phyloP scores from a whole-genome alignment of 2,113 vertebrate species.

The Balaenoptera acutorostrata region DNA sequence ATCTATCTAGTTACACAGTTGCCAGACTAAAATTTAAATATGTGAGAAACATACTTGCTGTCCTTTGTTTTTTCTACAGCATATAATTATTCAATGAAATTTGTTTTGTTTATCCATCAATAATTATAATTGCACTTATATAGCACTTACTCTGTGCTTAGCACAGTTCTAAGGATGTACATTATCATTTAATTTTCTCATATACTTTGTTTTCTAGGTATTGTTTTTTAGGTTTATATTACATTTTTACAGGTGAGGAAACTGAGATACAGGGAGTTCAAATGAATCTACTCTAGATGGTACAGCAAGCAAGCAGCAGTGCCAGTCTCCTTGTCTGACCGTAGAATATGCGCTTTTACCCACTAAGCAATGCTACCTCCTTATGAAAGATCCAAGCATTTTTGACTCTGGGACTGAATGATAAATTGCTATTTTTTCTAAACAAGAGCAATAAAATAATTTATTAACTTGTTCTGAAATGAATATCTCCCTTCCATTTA shows the following conservation, averaged over 20 bases:
- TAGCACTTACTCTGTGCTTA: background rate
- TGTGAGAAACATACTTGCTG: background rate
- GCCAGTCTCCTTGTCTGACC: rapidly evolving
- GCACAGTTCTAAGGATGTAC: background rate
- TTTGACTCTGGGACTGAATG: background rate
- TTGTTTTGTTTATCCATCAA: background rate
- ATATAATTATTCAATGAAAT: background rate
- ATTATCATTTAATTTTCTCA: background rate
- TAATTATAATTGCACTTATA: background rate
- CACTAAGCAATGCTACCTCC: rapidly evolving
- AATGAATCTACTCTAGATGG: background rate
- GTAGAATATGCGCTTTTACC: background rate
- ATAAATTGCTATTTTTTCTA: background rate
- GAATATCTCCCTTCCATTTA: background rate
- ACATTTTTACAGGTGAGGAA: background rate
- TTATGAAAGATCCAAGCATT: background rate
- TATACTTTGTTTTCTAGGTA: background rate
- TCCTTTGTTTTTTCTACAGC: background rate
- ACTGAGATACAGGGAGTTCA: background rate
- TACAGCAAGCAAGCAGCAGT: background rate
- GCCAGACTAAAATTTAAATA: background rate
- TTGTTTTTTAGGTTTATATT: background rate
- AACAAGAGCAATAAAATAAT: background rate
- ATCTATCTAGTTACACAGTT: background rate
- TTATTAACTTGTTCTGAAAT: background rate